Evolutionary conservation across 2,113 vertebrate genomes (phyloP), one percentile per base, ranked within the genome.

Genomic region (Limnothrissa miodon): DNA sequence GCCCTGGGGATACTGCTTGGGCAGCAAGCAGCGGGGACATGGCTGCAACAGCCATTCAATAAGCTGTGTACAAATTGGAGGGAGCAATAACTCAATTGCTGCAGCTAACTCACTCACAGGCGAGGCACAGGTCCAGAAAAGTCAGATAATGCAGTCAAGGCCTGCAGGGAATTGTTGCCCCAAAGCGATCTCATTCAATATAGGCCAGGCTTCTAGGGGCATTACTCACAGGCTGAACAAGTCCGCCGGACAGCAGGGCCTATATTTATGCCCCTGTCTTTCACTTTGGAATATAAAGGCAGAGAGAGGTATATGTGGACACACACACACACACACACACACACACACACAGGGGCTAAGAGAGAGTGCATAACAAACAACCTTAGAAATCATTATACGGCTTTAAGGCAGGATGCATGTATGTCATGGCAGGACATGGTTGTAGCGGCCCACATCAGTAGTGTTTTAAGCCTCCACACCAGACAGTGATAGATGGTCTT

Each of bases 51-150:
- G 91, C 91, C 92, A 86, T 89, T 93, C 93, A 91, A 90, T 90
- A 89, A 84, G 78, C 91, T 89, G 92, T 91, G 92, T 93, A 93
- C 92, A 94, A 94, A 94, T 92, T 92, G 91, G 90, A 93, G 90
- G 90, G 87, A 92, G 92, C 93, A 90, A 94, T 94, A 94, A 94
- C 92, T 95, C 94, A 95, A 91, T 94, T 88, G 91, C 90, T 89
- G 88, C 90, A 88, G 91, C 91, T 95, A 94, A 95, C 94, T 94
- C 91, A 93, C 91, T 94, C 92, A 90, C 56, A 85, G 90, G 86
- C 53, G 39, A 90, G 91, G 91, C 92, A 91, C 78, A 83, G 91
- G 88, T 92, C 93, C 93, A 94, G 90, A 92, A 93, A 93, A 93
- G 90, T 91, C 91, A 88, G 90, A 92, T 92, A 94, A 95, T 91